Evolutionary conservation across 2,797 vertebrate species (phyloP), one percentile per base, ranked within the genome.

Genomic region (Dipus sagitta): DNA sequence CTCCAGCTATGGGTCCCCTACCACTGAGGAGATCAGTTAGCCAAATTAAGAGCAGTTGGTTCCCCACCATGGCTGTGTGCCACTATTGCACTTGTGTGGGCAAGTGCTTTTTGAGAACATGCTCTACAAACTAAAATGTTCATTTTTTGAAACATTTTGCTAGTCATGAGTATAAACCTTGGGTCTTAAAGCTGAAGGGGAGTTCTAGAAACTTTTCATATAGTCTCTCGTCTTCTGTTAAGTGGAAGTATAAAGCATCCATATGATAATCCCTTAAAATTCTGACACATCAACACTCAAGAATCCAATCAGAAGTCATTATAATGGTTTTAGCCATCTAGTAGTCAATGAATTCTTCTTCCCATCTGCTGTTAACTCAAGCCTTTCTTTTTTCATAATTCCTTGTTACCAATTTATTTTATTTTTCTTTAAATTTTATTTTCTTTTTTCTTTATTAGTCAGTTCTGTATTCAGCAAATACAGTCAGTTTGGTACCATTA

Each of bases 201-300:
- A 54, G 20, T 15, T 80, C 15, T 28, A 62, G 60, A 77, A 87
- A 28, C 20, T 82, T 91, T 68, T 60, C 20, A 30, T 79, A 47
- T 75, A 75, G 30, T 2, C 21, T 26, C 2, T 38, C 34, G 7
- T 62, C 58, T 95, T 86, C 65, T 76, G 83, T 80, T 84, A 93
- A 93, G 38, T 42, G 32, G 1, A 75, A 74, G 10, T 71, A 21
- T 84, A 70, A 78, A 80, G 28, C 58, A 42, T 77, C 23, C 9
- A 74, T 42, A 75, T 60, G 70, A 13, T 71, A 82, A 82, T 81
- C 24, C 54, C 30, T 96, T 92, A 84, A 74, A 94, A 95, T 82
- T 52, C 34, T 74, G 68, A 90, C 82, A 90, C 86, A 91, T 84
- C 28, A 74, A 64, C 23, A 78, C 23, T 89, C 23, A 42, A n/a